Evolutionary conservation across 2,888 invertebrate species (phyloP).

Genomic region (Portevinia maculata): DNA sequence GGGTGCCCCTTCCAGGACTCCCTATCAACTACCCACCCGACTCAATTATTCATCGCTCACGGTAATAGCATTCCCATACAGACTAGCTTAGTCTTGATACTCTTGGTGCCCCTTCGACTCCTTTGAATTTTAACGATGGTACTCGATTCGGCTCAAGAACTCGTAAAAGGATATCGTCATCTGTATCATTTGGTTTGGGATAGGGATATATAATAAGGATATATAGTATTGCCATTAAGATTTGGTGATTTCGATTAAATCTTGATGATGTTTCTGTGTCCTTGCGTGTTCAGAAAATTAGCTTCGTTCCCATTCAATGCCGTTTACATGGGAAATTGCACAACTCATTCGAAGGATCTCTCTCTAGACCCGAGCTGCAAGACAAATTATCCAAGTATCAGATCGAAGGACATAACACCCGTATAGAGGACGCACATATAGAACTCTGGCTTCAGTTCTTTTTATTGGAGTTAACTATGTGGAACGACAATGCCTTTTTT

Average conservation of each 20-base stretch:
- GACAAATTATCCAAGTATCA: conserved; percentile 60
- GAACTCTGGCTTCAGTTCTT: conserved; percentile 11
- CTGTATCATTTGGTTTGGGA: conserved; percentile 32
- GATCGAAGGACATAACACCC: conserved; percentile 50
- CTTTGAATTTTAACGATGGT: conserved; percentile 40
- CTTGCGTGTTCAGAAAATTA: conserved; percentile 46
- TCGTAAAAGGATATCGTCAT: conserved; percentile 55
- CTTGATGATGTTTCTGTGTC: conserved; percentile 59
- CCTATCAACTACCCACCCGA: conserved; percentile 37
- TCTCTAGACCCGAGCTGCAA: conserved; percentile 36
- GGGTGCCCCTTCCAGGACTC: conserved; percentile 46
- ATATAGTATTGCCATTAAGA: conserved; percentile 73
- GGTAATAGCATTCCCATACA: conserved; percentile 48
- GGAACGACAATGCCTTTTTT: conserved; percentile 56
- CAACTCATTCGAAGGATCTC: conserved; percentile 67
- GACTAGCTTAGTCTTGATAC: conserved; percentile 24
- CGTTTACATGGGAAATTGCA: conserved; percentile 69
- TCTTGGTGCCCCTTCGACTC: conserved; percentile 1
- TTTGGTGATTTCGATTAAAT: conserved; percentile 73
- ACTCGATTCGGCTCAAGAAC: conserved; percentile 54
- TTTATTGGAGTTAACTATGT: conserved; percentile 68
- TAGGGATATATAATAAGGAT: conserved; percentile 2
- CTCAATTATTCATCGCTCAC: conserved; percentile 63
- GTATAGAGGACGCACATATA: conserved; percentile 7
- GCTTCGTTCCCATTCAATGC: conserved; percentile 45